Percentiles rank a stretch among this genome's conserved stretches.
Conservation (phyloP, 1,140 invertebrate species). For the Caenorhabditis elegans region DNA sequence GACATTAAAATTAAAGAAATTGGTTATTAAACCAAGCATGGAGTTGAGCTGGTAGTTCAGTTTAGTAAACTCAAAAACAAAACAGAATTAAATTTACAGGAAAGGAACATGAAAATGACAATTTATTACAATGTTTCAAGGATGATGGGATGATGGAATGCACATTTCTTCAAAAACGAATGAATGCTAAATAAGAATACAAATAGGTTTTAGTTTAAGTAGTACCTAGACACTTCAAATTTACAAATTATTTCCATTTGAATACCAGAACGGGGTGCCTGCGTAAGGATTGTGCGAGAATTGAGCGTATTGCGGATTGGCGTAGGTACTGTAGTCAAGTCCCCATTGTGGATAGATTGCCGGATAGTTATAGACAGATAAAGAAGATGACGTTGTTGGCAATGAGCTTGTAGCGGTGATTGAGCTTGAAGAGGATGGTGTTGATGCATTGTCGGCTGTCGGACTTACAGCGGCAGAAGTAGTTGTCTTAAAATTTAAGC, state of each 20-base stretch:
- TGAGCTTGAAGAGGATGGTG: background rate
- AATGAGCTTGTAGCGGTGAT: too few species aligned
- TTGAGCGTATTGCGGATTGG: slow-evolving; percentile 3
- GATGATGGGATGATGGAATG: background rate
- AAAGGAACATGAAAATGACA: background rate
- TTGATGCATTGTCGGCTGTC: background rate
- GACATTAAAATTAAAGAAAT: too few species aligned
- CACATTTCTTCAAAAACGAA: background rate
- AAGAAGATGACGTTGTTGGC: background rate
- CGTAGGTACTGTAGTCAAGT: background rate
- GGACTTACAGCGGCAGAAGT: background rate
- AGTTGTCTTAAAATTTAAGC: background rate
- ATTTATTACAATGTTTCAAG: background rate
- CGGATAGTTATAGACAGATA: background rate
- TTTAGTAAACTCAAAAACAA: background rate
- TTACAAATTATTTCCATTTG: background rate
- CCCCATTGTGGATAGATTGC: background rate
- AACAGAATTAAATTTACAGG: background rate
- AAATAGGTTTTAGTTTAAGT: background rate
- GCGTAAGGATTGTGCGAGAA: background rate
- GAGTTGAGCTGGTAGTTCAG: too few species aligned
- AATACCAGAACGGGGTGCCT: background rate
- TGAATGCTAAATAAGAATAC: too few species aligned
- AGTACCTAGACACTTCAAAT: background rate
- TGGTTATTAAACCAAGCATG: too few species aligned